Base-by-base conservation (phyloP, 64 coral and sea anemone species). In the Montipora efflorescens region DNA sequence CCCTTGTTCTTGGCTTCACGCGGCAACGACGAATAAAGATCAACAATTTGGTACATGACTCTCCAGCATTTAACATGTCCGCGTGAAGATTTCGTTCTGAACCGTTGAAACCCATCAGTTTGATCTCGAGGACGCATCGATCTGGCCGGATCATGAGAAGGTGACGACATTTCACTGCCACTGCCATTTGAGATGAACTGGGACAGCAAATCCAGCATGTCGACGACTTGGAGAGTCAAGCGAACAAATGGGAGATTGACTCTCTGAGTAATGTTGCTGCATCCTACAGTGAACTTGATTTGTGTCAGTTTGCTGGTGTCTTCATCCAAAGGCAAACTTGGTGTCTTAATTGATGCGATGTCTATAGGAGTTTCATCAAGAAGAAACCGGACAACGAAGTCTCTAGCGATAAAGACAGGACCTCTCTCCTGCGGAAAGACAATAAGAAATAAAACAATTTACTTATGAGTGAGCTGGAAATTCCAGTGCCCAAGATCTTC, bases 21-120 rank as follows among this genome's bases (percentile, higher is more conserved):
- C 23, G 96, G 96, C 48, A 98, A 71, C 0, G 96, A 95, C 3
- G 98, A 99, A 52, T 99, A 99, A 47, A 99, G 91, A 78, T 99
- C 95, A 18, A 96, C 85, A 48, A 99, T 87, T 75, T 99, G 98
- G 79, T 94, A 96, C 98, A 99, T 99, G 59, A 94, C 94, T 76
- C 94, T 91, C 98, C 98, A 99, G 58, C 98, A 99, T 85, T 95
- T 99, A 8, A 80, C 93, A 5, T 57, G n/a, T 4, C 45, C 82
- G 49, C n/a, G 82, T 4, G 82, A 45, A 6, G 45, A 16, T 72
- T 86, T 71, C 22, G 43, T 47, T 22, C 18, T 86, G 8, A 16
- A 70, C 44, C 18, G 16, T 66, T 21, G 82, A 18, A 20, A 19
- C 16, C 82, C 82, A 23, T 86, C 82, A 48, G 82, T 71, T 70